Evolutionary conservation across 1,140 invertebrate species (phyloP).

Genomic region (Microplitis mediator): DNA sequence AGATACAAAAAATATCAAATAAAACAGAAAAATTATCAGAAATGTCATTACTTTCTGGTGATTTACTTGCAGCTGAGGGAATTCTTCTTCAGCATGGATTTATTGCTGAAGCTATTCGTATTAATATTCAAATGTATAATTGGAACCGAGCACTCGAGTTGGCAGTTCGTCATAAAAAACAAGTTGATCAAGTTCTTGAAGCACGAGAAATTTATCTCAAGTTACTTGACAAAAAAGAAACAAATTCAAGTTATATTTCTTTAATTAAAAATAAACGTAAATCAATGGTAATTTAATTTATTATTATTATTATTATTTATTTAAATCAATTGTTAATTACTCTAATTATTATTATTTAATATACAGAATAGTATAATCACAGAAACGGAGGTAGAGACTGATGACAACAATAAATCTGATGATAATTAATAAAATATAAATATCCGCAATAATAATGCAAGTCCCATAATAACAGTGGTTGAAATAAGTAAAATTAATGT

Average conservation of each 20-base stretch:
- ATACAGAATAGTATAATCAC: constrained; percentile 12
- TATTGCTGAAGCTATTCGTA: constrained; percentile 76
- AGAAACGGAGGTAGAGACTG: not conserved
- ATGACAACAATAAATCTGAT: not conserved
- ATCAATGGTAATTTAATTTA: not conserved
- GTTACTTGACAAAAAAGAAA: constrained; percentile 77
- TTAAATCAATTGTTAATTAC: not conserved
- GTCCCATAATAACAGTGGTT: constrained; percentile 28
- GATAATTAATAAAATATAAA: constrained; percentile 31
- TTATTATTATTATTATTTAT: not conserved
- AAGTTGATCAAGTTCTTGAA: constrained; percentile 80
- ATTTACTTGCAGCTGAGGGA: constrained; percentile 80
- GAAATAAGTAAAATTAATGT: constrained; percentile 32
- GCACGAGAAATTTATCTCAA: constrained; percentile 77
- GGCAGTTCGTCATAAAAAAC: constrained; percentile 78
- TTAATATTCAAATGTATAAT: constrained; percentile 83
- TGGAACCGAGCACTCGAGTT: constrained; percentile 90
- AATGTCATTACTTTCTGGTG: constrained; percentile 80
- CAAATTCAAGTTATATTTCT: constrained; percentile 64
- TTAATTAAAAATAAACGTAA: constrained; percentile 39
- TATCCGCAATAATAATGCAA: constrained; percentile 34
- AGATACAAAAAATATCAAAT: constrained; percentile 65
- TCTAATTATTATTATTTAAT: not conserved
- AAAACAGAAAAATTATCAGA: constrained; percentile 75
- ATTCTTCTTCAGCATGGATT: constrained; percentile 81